These are phyloP conservation scores for Hydrophis major DNA, from an alignment of 2,797 vertebrate species.

Conservation along the genomic window DNA sequence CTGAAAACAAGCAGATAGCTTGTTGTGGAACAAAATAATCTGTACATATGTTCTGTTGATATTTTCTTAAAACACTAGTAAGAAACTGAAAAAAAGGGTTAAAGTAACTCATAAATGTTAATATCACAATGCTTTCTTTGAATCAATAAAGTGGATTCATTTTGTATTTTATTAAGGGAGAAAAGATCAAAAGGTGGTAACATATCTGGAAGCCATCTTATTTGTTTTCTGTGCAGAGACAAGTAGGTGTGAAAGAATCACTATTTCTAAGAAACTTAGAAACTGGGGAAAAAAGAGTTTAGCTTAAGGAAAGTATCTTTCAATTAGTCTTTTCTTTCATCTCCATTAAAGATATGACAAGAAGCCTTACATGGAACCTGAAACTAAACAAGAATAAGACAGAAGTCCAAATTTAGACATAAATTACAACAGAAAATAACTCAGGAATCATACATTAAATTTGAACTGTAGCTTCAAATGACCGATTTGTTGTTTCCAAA, in stretches of 20 bases:
- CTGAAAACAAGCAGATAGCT: background rate
- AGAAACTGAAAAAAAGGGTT: background rate
- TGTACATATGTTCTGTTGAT: conserved; percentile 5
- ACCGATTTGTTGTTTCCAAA: background rate
- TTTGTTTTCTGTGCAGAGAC: background rate
- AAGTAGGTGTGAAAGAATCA: background rate
- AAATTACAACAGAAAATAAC: background rate
- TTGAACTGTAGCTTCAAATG: background rate
- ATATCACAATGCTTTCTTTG: background rate
- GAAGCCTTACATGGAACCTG: background rate
- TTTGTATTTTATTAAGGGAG: background rate
- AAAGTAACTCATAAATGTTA: background rate
- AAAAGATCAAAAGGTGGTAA: background rate
- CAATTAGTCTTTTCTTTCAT: background rate
- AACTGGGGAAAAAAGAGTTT: background rate
- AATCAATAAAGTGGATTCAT: background rate
- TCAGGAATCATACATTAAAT: background rate
- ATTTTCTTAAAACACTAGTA: background rate
- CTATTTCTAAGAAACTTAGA: background rate
- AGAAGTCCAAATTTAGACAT: background rate
- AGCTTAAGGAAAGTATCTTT: background rate
- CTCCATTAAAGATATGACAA: background rate
- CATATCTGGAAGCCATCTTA: background rate
- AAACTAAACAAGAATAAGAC: background rate
- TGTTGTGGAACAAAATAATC: background rate